Conservation (phyloP, 2,888 invertebrate genomes). For the Xylota sylvarum region DNA sequence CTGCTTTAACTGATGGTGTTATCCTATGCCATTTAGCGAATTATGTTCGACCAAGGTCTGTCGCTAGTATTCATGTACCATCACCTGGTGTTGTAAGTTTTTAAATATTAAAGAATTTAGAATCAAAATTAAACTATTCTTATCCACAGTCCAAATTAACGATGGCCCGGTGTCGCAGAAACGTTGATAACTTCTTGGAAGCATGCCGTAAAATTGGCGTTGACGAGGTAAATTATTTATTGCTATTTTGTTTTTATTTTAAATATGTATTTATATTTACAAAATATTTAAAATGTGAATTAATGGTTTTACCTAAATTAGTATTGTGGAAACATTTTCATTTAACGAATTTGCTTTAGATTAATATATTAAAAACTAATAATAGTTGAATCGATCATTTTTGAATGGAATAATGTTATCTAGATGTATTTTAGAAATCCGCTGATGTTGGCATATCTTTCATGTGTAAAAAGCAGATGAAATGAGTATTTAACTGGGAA, state of each 20-base stretch:
- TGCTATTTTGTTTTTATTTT: background rate
- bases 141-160: conserved; percentile 96
- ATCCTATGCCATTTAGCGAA: conserved; percentile 97
- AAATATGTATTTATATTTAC: background rate
- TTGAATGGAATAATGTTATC: background rate
- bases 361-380: conserved; percentile 67
- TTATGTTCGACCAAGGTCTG: conserved; percentile 95
- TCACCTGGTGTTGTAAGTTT: conserved; percentile 94
- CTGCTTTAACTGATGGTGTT: conserved; percentile 95
- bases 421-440: no score
- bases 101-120: background rate
- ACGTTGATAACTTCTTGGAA: conserved; percentile 97
- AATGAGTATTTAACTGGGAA: no score
- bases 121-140: conserved; percentile 6
- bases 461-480: no score
- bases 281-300: background rate
- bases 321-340: conserved; percentile 29
- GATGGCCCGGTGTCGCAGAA: conserved; percentile 96
- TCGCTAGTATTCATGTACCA: conserved; percentile 97
- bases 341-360: conserved; percentile 79
- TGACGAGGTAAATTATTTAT: conserved; percentile 92
- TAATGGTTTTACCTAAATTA: conserved; percentile 1
- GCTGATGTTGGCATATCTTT: no score
- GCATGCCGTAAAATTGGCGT: conserved; percentile 97
- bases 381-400: background rate